phyloP scores from a whole-genome alignment of 2,797 vertebrate genomes.

The Astyanax mexicanus region DNA sequence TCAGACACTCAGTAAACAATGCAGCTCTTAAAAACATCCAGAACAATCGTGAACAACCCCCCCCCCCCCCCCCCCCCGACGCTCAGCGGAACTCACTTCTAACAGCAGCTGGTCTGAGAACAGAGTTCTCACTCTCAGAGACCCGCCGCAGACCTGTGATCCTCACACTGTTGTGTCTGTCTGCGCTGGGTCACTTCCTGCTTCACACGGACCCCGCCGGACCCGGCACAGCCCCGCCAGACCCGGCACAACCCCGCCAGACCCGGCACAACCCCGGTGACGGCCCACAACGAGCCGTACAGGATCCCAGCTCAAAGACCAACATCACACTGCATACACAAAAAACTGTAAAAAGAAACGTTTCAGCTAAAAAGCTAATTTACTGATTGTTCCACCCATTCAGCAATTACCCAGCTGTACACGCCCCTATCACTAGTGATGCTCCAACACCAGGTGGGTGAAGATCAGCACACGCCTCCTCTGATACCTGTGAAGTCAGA shows the following conservation, averaged over 20 bases:
- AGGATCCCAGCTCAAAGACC: too few species aligned
- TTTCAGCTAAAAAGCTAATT: too few species aligned
- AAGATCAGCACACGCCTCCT: too few species aligned
- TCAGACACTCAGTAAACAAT: constrained; percentile 53
- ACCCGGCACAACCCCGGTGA: constrained; percentile 39
- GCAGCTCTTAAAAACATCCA: constrained; percentile 29
- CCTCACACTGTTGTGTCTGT: constrained; percentile 68
- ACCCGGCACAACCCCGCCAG: constrained; percentile 47
- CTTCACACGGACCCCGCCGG: constrained; percentile 71
- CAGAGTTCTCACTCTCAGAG: constrained; percentile 62
- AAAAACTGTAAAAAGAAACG: too few species aligned
- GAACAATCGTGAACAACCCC: constrained; percentile 60
- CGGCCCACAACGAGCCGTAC: too few species aligned
- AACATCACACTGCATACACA: too few species aligned
- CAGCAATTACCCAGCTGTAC: too few species aligned
- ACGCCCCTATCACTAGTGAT: too few species aligned
- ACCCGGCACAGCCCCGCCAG: constrained; percentile 37
- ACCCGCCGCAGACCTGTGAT: constrained; percentile 68
- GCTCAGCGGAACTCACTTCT: constrained; percentile 72
- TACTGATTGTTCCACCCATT: too few species aligned
- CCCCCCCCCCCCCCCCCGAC: constrained; percentile 58
- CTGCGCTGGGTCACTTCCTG: constrained; percentile 61
- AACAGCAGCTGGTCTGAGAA: constrained; percentile 74
- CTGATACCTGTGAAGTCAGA: too few species aligned
- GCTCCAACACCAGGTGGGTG: too few species aligned